Evolutionary conservation across 1,140 invertebrate species (phyloP).

Genomic region (Philopotamus ludificatus): DNA sequence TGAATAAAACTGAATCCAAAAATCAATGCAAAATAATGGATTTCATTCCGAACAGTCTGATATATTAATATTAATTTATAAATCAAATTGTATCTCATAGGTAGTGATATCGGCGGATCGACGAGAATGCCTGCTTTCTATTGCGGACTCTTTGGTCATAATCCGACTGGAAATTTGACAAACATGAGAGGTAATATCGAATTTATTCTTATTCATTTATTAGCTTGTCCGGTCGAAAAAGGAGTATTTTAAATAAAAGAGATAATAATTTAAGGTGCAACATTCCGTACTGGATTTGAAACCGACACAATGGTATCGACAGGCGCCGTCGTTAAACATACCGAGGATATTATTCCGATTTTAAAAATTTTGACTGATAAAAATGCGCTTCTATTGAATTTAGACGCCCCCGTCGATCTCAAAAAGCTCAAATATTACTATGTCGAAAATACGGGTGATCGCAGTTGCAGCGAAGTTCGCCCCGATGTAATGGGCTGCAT

Average conservation of each 20-base stretch:
- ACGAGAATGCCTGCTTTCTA: slow-evolving; percentile 93
- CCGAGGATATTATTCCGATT: slow-evolving; percentile 72
- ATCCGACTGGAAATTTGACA: slow-evolving; percentile 71
- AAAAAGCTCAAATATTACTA: slow-evolving; percentile 75
- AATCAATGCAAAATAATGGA: too few relatives aligned
- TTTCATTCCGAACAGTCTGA: too few relatives aligned
- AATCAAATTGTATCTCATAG: too few relatives aligned
- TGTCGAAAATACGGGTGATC: slow-evolving; percentile 68
- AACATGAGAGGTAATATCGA: slow-evolving; percentile 51
- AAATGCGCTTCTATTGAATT: slow-evolving; percentile 49
- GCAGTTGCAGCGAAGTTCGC: slow-evolving; percentile 67
- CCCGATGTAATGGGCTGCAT: slow-evolving; percentile 67
- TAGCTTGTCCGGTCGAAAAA: too few relatives aligned
- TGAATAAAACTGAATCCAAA: too few relatives aligned
- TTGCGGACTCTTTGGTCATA: slow-evolving; percentile 92
- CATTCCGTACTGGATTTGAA: slow-evolving; percentile 57
- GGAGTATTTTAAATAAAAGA: slow-evolving; percentile 7
- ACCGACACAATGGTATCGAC: slow-evolving; percentile 63
- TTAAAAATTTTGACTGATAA: slow-evolving; percentile 63
- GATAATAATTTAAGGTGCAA: slow-evolving; percentile 57
- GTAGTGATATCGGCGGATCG: slow-evolving; percentile 93
- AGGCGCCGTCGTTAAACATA: slow-evolving; percentile 78
- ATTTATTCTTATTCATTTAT: slow-evolving; percentile 10
- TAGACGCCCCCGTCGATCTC: slow-evolving; percentile 43
- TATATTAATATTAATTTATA: slow-evolving; percentile 16